phyloP scores from a whole-genome alignment of 2,113 vertebrate species.

The Numida meleagris region DNA sequence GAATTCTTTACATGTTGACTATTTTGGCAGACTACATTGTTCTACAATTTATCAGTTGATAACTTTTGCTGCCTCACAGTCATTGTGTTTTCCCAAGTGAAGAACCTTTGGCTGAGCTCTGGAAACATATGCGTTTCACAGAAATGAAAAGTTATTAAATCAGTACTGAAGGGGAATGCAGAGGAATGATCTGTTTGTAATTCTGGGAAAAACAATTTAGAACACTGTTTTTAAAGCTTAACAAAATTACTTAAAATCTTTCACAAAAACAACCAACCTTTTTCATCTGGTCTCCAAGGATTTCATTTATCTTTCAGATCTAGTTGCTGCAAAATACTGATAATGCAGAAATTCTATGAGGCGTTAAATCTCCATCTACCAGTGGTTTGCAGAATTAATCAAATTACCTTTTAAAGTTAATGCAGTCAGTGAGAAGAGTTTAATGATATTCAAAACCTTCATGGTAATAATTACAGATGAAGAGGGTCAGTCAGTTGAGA shows the following conservation, averaged over 20 bases:
- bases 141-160: constrained; percentile 78
- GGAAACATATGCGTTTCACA: constrained; percentile 49
- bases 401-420: constrained; percentile 81
- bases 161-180: constrained; percentile 70
- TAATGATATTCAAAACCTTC: constrained; percentile 81
- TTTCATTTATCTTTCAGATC: constrained; percentile 78
- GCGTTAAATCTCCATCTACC: constrained; percentile 76
- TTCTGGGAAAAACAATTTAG: constrained; percentile 72
- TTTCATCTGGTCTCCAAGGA: constrained; percentile 64
- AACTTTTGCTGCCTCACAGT: constrained; percentile 67
- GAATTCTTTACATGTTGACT: constrained; percentile 28
- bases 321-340: constrained; percentile 76
- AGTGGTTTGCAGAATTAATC: constrained; percentile 77
- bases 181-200: constrained; percentile 73
- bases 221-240: constrained; percentile 73
- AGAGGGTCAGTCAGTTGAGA: constrained; percentile 80
- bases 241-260: constrained; percentile 75
- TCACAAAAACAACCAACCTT: constrained; percentile 63
- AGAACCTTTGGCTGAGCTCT: constrained; percentile 69
- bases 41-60: constrained; percentile 69
- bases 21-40: constrained; percentile 62
- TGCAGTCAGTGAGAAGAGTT: constrained; percentile 74
- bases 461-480: constrained; percentile 81
- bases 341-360: constrained; percentile 75
- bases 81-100: constrained; percentile 73